These are phyloP conservation scores for Listronotus bonariensis DNA, from an alignment of 1,140 invertebrate genomes.

Conservation along the genomic window DNA sequence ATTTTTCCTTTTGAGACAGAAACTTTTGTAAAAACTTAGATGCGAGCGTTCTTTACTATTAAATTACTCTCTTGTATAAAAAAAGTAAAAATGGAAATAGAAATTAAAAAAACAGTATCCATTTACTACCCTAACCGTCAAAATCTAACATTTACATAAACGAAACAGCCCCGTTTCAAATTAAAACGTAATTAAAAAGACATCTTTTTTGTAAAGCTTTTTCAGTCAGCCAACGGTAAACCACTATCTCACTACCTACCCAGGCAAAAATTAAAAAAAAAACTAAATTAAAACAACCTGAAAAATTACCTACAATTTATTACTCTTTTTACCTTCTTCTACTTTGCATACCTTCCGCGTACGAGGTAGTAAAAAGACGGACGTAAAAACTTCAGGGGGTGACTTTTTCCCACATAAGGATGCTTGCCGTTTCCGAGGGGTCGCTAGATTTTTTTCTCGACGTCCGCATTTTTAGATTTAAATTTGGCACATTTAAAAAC, in stretches of 20 bases:
- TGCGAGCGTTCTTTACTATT: no score
- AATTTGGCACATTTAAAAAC: slow-evolving; percentile 29
- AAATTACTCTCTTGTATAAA: no score
- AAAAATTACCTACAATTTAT: slow-evolving; percentile 43
- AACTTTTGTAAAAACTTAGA: no score
- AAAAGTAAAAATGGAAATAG: no score
- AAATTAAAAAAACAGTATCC: no score
- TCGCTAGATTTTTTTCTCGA: slow-evolving; percentile 11
- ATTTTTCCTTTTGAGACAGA: no score
- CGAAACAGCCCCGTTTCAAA: neutral
- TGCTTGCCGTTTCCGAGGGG: slow-evolving; percentile 14
- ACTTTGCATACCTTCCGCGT: slow-evolving; percentile 7
- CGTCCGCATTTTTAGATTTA: slow-evolving; percentile 15
- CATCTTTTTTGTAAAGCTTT: neutral
- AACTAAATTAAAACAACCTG: slow-evolving; percentile 26
- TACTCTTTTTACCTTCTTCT: slow-evolving; percentile 13
- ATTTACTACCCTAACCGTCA: no score
- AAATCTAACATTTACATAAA: no score
- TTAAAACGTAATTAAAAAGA: slow-evolving; percentile 7
- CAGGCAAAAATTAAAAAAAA: slow-evolving; percentile 2
- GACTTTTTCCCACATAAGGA: slow-evolving; percentile 30
- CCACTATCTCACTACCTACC: neutral
- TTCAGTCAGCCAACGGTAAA: neutral
- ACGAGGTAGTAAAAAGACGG: neutral
- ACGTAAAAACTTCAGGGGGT: slow-evolving; percentile 21